Base-by-base conservation (phyloP, 2,888 invertebrate species). In the Myopa tessellatipennis region DNA sequence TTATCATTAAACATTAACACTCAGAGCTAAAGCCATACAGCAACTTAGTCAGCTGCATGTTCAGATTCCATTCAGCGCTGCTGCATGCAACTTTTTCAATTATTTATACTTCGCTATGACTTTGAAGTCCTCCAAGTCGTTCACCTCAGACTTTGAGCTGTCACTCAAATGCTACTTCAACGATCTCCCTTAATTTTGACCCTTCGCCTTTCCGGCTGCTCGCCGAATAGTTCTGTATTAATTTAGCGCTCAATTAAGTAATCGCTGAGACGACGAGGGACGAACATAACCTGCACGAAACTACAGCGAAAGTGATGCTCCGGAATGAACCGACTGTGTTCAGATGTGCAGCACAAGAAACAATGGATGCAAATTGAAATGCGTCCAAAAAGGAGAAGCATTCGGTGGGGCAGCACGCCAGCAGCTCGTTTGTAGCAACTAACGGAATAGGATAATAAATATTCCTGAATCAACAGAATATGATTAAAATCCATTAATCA, bases 401-500 rank as follows among this genome's bases (percentile, higher is more conserved):
- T 8, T 14, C 50, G 14, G 10, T 14, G 50, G 10, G 10, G 50
- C 50, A 14, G 50, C 8, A 34, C 63, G 36, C 36, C n/a, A 3
- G 40, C 67, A n/a, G 67, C 67, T 36, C 34, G n/a, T 50, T 34
- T 55, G 52, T 55, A 45, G 52, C 70, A 50, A 61, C n/a, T 7
- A 45, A 61, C 45, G 58, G 61, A 60, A 61, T 34, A 40, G 65
- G 16, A 84, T 85, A 84, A 86, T 84, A 86, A 86, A 87, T 87
- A 85, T 85, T 84, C 85, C 84, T 84, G 85, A 86, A 84, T 86
- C 86, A 85, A 87, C 85, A 85, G 85, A 86, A 86, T 83, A 86
- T 86, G 85, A 86, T 86, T 83, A 86, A 85, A 84, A 86, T 84
- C 85, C 85, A 86, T 86, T 86, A 86, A 86, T 86, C 86, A 87